Conservation (phyloP, 1,140 invertebrate species). For the Zaprionus ghesquierei region DNA sequence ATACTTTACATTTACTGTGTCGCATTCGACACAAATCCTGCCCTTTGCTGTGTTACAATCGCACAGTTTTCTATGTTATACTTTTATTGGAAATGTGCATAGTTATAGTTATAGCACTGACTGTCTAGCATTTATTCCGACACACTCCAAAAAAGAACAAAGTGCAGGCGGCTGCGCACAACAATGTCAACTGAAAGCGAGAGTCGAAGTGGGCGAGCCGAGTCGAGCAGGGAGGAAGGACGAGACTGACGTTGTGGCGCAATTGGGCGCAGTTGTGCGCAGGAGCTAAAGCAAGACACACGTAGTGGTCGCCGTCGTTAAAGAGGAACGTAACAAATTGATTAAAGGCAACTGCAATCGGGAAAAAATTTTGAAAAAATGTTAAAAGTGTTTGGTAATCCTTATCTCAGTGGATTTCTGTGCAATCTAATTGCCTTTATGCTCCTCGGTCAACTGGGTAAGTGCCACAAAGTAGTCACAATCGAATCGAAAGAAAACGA, state of each 20-base stretch:
- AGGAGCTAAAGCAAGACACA: conserved; percentile 59
- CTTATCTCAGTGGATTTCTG: conserved; percentile 4
- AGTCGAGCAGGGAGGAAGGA: background rate
- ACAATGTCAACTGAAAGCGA: conserved; percentile 49
- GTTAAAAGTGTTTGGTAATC: conserved; percentile 20
- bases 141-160: background rate
- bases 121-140: background rate
- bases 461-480: conserved; percentile 22
- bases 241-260: background rate
- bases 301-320: conserved; percentile 34
- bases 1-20: background rate
- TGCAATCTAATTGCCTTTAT: conserved; percentile 16
- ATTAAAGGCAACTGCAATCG: background rate
- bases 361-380: conserved; percentile 18
- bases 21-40: background rate
- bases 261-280: conserved; percentile 63
- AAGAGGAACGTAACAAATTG: background rate
- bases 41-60: background rate
- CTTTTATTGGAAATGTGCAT: background rate
- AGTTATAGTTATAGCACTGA: background rate
- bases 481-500: background rate
- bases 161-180: conserved; percentile 47
- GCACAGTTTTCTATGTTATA: too few relatives aligned
- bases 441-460: conserved; percentile 28
- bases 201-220: conserved; percentile 35